Conservation (phyloP, 2,797 vertebrate species). For the Limosa lapponica region DNA sequence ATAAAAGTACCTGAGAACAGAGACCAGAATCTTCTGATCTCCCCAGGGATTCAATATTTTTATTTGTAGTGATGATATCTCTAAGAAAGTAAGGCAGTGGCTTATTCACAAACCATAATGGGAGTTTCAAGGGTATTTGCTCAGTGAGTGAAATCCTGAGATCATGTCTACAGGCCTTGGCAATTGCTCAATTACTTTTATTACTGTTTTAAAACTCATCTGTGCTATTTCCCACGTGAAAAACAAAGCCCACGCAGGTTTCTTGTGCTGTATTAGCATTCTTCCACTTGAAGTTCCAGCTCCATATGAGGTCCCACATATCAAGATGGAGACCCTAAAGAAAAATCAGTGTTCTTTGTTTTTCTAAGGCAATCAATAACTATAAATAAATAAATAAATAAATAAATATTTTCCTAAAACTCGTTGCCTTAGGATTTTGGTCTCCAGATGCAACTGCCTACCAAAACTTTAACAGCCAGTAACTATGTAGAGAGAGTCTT, state of each 20-base stretch:
- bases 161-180: conserved; percentile 26
- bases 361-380: neutral
- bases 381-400: too few relatives aligned
- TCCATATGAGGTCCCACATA: neutral
- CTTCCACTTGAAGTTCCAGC: neutral
- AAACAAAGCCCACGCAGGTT: conserved; percentile 32
- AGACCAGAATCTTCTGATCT: conserved; percentile 28
- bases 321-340: neutral
- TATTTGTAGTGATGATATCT: conserved; percentile 51
- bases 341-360: neutral
- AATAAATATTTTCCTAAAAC: neutral
- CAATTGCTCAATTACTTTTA: conserved; percentile 25
- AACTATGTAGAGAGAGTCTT: neutral
- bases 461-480: neutral
- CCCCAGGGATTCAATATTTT: neutral
- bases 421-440: neutral
- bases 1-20: neutral
- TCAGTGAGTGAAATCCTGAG: conserved; percentile 12
- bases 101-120: conserved; percentile 56
- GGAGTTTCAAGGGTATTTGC: conserved; percentile 45
- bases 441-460: neutral
- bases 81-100: neutral
- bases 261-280: neutral
- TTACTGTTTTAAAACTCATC: conserved; percentile 31
- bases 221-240: conserved; percentile 22